Evolutionary conservation across 53 echinoderm and acorn worm species (phyloP), one percentile per base, ranked within the genome.

Genomic region (Luidia sarsii): DNA sequence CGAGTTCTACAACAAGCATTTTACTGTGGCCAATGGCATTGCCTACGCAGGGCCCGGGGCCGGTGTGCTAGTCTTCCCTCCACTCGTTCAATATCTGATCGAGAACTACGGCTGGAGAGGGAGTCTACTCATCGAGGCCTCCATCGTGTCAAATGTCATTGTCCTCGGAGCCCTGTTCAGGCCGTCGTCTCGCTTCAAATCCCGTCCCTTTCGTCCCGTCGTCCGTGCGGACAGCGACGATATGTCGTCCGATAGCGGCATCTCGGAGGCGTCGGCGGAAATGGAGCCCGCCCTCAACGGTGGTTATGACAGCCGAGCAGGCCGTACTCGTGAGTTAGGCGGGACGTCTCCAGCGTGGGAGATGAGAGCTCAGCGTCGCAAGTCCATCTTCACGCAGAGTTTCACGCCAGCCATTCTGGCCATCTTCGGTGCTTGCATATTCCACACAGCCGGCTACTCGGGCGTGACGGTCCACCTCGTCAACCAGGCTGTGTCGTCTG

Each of bases 41-140:
- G 84, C 84, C 16, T 84, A 84, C 29, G 64, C 84, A 1, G 84
- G 84, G 19, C 84, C 72, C 29, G 84, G 84, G 3, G 71, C 73
- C 11, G 84, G 84, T 8, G 64, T 84, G 0, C 73, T 84, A 13
- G 65, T 73, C 37, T 84, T 84, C 57, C 84, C 84, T 1, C 72
- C 72, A 5, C 34, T 84, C 9, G 25, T 84, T 6, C 71, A 73
- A 33, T 37, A 63, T 24, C 72, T 84, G 19, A 72, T 37, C 13
- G 73, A 64, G 18, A 63, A 30, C 9, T 84, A 67, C 52, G 84
- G 84, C 65, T 84, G 84, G 84, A 71, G 73, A 19, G 84, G 84
- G 38, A 54, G 72, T 62, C 52, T 84, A 3, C 5, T 84, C 36
- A 84, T 84, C 32, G 84, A 84, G 64, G 84, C 64, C 23, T 72